Conservation (phyloP, 2,888 invertebrate species). For the Patella ulyssiponensis region DNA sequence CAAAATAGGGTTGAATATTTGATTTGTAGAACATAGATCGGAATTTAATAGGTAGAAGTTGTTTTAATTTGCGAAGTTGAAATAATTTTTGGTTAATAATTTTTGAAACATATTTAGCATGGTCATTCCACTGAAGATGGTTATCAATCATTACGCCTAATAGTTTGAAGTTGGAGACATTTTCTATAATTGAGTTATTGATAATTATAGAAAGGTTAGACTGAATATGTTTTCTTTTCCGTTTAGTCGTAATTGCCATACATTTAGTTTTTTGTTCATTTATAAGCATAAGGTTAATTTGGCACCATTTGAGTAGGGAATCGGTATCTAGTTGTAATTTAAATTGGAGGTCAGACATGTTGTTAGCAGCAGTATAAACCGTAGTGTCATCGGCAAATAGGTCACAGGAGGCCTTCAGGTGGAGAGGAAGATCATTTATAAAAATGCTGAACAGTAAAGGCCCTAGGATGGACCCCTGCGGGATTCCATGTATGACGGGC, state of each 20-base stretch:
- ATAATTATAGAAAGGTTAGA: not conserved
- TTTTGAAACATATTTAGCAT: too few relatives aligned
- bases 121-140: not conserved
- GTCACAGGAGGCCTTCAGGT: not conserved
- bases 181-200: not conserved
- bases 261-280: not conserved
- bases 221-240: not conserved
- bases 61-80: too few relatives aligned
- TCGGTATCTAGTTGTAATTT: not conserved
- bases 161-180: not conserved
- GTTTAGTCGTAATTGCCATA: not conserved
- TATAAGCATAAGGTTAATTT: not conserved
- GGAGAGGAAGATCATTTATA: not conserved
- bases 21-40: too few relatives aligned
- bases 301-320: not conserved
- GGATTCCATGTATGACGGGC: too few relatives aligned
- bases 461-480: too few relatives aligned
- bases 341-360: not conserved
- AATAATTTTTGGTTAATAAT: too few relatives aligned
- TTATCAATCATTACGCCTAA: not conserved
- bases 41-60: too few relatives aligned
- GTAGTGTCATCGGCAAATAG: not conserved
- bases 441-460: not conserved
- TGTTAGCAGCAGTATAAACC: not conserved
- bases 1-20: too few relatives aligned